phyloP scores from a whole-genome alignment of 2,888 invertebrate species.

The Melanchra persicariae region DNA sequence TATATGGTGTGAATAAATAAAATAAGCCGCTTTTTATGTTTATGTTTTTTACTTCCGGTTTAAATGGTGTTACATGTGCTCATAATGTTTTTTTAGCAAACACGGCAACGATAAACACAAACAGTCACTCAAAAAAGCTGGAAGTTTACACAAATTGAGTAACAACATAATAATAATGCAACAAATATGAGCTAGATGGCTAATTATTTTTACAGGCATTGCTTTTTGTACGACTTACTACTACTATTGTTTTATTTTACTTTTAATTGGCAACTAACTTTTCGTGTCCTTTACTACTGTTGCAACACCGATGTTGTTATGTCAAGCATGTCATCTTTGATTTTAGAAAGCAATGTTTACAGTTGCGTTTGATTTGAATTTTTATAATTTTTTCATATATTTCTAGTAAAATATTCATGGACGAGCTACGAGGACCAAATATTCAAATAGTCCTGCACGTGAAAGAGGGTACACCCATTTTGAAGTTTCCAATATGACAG shows the following conservation, averaged over 20 bases:
- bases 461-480: constrained; percentile 90
- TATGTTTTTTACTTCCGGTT: constrained; percentile 16
- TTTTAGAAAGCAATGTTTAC: constrained; percentile 80
- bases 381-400: constrained; percentile 69
- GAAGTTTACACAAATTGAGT: not conserved
- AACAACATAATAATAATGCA: not conserved
- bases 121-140: not conserved
- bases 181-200: not conserved
- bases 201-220: not conserved
- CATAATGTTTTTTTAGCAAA: not conserved
- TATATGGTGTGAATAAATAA: no score
- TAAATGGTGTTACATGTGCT: not conserved
- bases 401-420: constrained; percentile 85
- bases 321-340: constrained; percentile 62
- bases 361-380: constrained; percentile 79
- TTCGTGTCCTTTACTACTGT: not conserved
- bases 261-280: not conserved
- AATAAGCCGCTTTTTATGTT: not conserved
- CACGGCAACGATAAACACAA: not conserved
- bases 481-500: not conserved
- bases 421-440: constrained; percentile 91
- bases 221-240: not conserved
- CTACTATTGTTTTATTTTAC: no score
- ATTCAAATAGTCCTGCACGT: constrained; percentile 93
- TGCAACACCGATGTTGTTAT: constrained; percentile 38